Base-by-base conservation (phyloP, 2,888 invertebrate genomes). In the Hirtodrosophila alboralis region DNA sequence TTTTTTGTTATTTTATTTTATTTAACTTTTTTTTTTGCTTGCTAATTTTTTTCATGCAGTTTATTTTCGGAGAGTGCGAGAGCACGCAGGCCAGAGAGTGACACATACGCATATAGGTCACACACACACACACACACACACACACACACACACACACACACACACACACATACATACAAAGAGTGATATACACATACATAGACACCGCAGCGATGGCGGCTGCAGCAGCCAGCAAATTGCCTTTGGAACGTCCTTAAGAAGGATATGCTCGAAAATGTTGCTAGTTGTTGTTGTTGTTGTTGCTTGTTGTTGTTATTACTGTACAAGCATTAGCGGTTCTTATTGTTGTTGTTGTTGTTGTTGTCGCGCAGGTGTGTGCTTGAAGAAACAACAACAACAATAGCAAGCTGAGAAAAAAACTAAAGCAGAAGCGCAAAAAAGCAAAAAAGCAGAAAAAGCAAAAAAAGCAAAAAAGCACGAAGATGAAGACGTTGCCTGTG, bases 231-330 rank as follows among this genome's bases (percentile, higher is more conserved):
- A 78, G 67, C 75, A 85, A 87, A 88, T 89, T 87, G 88, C 86
- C 88, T 88, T 88, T 89, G 89, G 89, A 89, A 89, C 86, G 89
- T 89, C 88, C 88, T 89, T 86, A 87, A 88, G 88, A 88, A 87
- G 84, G 77, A 88, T 87, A 69, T 75, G 75, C 73, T 73, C 65
- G 81, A 69, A 76, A 87, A 63, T 61, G 68, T 71, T 72, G 69
- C 74, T 78, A 70, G 44, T 34, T 62, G 37, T 40, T 62, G 34
- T 34, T 54, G 53, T 48, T 56, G 54, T 44, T 64, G 53, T 10
- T 40, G n/a, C 36, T 18, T 58, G 45, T 41, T 57, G 43, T 53
- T 48, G 36, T 44, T 59, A n/a, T 57, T 45, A 13, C 40, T 49
- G 60, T 56, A 44, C 7, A 41, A 47, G 43, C 47, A 43, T 47